Conservation (phyloP, 1,140 invertebrate species). For the Drosophila asahinai region DNA sequence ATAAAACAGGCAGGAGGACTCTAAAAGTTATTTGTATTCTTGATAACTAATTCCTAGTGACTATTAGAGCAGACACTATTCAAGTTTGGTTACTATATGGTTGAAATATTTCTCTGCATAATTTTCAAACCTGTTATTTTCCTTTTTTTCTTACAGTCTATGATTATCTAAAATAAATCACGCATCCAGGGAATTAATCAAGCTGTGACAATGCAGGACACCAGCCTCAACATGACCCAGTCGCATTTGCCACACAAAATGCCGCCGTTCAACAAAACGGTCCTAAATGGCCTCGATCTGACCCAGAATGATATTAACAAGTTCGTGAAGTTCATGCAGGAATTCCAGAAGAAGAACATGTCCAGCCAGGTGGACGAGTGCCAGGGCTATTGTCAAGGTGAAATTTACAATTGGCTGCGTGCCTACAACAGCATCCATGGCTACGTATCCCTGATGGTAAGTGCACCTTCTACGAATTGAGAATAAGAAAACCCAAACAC, state of each 20-base stretch:
- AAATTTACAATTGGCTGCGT: conserved; percentile 68
- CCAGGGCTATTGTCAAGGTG: conserved; percentile 73
- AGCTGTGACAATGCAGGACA: conserved; percentile 55
- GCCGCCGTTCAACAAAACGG: conserved; percentile 37
- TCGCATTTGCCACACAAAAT: conserved; percentile 5
- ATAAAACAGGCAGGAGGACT: too few species aligned
- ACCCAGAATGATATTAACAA: conserved; percentile 52
- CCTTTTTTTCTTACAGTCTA: neutral
- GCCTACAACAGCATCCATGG: conserved; percentile 79
- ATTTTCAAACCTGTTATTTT: neutral
- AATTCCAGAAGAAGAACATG: conserved; percentile 55
- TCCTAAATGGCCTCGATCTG: conserved; percentile 42
- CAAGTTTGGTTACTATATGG: too few species aligned
- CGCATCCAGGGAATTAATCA: too few species aligned
- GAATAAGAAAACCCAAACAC: neutral
- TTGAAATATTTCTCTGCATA: too few species aligned
- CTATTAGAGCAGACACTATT: too few species aligned
- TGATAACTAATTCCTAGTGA: too few species aligned
- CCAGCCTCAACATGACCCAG: conserved; percentile 30
- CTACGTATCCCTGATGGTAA: conserved; percentile 81
- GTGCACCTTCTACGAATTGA: conserved; percentile 17
- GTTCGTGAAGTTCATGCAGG: conserved; percentile 51
- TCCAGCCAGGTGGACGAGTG: conserved; percentile 54
- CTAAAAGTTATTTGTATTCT: too few species aligned
- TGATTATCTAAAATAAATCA: neutral